Base-by-base conservation (phyloP, 1,140 invertebrate species). In the Odontomachus brunneus region DNA sequence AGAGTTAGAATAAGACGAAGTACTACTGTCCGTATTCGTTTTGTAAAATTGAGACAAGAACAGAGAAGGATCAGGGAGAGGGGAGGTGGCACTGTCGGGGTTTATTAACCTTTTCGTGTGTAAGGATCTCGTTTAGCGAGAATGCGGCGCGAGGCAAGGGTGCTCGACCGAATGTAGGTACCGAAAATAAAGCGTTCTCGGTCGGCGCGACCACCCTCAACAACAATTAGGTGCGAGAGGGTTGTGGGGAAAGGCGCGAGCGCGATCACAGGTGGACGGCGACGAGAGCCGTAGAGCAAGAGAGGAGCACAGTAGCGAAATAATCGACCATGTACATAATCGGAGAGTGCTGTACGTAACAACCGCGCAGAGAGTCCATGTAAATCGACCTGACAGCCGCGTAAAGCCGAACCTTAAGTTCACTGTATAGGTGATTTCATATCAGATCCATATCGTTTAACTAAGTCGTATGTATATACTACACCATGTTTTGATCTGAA, bases 401-500 rank as follows among this genome's bases (percentile, higher is more conserved):
- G 57, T 74, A 38, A 63, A 60, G 26, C 57, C 29, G 75, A 87
- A 87, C 84, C 82, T 89, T 89, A 89, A 89, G 87, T 90, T 91
- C 78, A 90, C 82, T 89, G 89, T 88, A 89, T 90, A 90, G 88
- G 84, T 87, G 89, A 89, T 86, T 90, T 92, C 92, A 92, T 92
- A 92, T 92, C 91, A 76, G 84, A 90, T 91, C 88, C 89, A 89
- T 92, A 92, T 92, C 91, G 89, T 92, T 89, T 92, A 89, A 88
- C 78, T 90, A 91, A 90, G 88, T 89, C 90, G 84, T 92, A 92
- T 92, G 92, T 93, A 93, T 92, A 93, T 93, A 93, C 85, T 90
- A 91, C 90, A 91, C 89, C 89, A 90, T 90, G 86, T 92, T 92
- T 92, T 88, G 89, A 92, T 92, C 91, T 87, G 82, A 93, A 92